phyloP scores from a whole-genome alignment of 2,888 invertebrate species.

The Teleiodes luculella region DNA sequence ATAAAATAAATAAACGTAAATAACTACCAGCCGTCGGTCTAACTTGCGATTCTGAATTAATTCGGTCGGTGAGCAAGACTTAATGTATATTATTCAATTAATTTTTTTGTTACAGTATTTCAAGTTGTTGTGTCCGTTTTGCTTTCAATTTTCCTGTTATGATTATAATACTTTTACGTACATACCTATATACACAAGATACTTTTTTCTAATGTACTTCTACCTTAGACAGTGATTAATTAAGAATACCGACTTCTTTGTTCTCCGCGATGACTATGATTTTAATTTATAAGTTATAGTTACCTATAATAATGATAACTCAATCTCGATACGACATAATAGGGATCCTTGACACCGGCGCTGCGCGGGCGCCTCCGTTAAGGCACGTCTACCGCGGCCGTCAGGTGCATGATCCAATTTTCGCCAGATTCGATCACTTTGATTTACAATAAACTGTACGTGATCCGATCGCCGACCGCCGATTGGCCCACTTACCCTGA shows the following conservation, averaged over 20 bases:
- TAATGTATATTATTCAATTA: too few relatives aligned
- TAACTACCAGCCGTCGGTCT: too few relatives aligned
- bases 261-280: constrained; percentile 26
- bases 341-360: constrained; percentile 49
- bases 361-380: constrained; percentile 36
- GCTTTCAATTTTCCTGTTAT: too few relatives aligned
- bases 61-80: too few relatives aligned
- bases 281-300: constrained; percentile 29
- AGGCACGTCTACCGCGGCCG: constrained; percentile 43
- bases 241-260: background rate
- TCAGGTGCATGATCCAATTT: constrained; percentile 45
- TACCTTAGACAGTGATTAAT: background rate
- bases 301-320: background rate
- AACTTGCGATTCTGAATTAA: too few relatives aligned
- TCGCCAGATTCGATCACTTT: constrained; percentile 46
- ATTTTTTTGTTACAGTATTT: too few relatives aligned
- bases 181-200: too few relatives aligned
- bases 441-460: constrained; percentile 48
- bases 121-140: too few relatives aligned
- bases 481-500: constrained; percentile 48
- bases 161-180: too few relatives aligned
- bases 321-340: background rate
- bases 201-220: too few relatives aligned
- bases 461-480: constrained; percentile 46
- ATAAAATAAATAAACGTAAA: too few relatives aligned